phyloP scores from a whole-genome alignment of 2,888 invertebrate genomes.

The Keiferia lycopersicella region DNA sequence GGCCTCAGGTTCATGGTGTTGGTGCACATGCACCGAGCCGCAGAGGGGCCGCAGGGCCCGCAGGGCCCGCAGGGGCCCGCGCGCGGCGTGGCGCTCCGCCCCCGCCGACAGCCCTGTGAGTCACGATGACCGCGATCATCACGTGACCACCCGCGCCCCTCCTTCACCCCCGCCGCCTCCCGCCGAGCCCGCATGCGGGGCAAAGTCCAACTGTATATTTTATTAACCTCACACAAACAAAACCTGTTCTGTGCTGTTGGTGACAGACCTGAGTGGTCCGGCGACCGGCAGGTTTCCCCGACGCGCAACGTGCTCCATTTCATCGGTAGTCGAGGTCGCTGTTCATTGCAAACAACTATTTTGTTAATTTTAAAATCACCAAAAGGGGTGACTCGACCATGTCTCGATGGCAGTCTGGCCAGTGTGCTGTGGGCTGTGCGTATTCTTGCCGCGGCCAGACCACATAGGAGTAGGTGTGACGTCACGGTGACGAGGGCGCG shows the following conservation, averaged over 20 bases:
- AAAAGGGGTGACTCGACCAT: background rate
- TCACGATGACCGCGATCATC: background rate
- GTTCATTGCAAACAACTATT: background rate
- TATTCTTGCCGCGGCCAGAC: no score
- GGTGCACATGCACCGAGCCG: background rate
- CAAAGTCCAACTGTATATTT: slow-evolving; percentile 3
- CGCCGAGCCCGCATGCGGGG: background rate
- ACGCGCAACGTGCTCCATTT: background rate
- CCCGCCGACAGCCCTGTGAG: background rate
- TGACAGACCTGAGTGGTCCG: background rate
- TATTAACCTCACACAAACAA: background rate
- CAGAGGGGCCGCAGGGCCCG: background rate
- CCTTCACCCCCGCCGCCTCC: background rate
- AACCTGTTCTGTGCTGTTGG: slow-evolving; percentile 1
- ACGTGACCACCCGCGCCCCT: background rate
- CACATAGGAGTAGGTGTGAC: no score
- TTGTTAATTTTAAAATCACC: background rate
- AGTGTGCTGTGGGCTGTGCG: no score
- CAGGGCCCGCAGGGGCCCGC: background rate
- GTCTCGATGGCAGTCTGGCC: no score
- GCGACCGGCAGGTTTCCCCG: background rate
- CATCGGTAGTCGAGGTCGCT: background rate
- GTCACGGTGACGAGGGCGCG: background rate
- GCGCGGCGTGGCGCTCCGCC: no score
- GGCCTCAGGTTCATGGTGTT: background rate